A percentile compares a stretch with the other conserved stretches of the same genome.
phyloP scores from a whole-genome alignment of 2,888 invertebrate genomes.

The Linhomoeus sp. region DNA sequence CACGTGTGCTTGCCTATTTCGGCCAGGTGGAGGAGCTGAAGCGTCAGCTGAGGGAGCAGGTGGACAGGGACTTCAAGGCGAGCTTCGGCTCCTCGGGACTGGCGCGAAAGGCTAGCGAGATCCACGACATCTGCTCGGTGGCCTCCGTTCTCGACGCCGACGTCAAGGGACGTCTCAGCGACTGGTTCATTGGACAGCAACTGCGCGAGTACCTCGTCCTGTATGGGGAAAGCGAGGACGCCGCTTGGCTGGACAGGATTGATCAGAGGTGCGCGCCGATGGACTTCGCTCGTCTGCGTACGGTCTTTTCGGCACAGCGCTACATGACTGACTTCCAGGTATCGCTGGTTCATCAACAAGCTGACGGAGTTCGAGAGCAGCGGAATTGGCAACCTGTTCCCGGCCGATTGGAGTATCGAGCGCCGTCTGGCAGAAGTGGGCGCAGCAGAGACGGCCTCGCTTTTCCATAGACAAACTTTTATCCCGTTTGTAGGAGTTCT shows the following conservation, averaged over 20 bases:
- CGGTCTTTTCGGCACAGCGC: too few species aligned
- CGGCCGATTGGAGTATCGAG: constrained; percentile 76
- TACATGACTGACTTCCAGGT: too few species aligned
- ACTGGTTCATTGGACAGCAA: constrained; percentile 67
- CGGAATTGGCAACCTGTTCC: constrained; percentile 60
- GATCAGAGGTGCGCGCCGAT: constrained; percentile 53
- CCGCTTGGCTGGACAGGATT: constrained; percentile 83
- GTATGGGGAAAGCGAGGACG: constrained; percentile 83
- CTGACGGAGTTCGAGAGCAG: constrained; percentile 81
- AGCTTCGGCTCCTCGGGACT: constrained; percentile 15
- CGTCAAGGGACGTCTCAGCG: constrained; percentile 42
- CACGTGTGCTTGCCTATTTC: not conserved
- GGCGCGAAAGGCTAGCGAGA: too few species aligned
- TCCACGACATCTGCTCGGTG: constrained; percentile 51
- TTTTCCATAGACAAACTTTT: constrained; percentile 55
- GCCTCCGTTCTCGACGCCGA: constrained; percentile 65
- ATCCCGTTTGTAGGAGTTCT: constrained; percentile 8
- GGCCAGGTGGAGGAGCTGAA: constrained; percentile 50
- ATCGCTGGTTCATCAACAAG: constrained; percentile 82
- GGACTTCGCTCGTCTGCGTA: too few species aligned
- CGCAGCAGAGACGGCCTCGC: too few species aligned
- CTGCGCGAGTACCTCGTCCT: constrained; percentile 77
- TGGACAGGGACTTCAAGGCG: constrained; percentile 70
- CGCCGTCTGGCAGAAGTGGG: constrained; percentile 54
- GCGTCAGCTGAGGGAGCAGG: constrained; percentile 58